phyloP scores from a whole-genome alignment of 2,888 invertebrate species.

The Oxyscelio sp. region DNA sequence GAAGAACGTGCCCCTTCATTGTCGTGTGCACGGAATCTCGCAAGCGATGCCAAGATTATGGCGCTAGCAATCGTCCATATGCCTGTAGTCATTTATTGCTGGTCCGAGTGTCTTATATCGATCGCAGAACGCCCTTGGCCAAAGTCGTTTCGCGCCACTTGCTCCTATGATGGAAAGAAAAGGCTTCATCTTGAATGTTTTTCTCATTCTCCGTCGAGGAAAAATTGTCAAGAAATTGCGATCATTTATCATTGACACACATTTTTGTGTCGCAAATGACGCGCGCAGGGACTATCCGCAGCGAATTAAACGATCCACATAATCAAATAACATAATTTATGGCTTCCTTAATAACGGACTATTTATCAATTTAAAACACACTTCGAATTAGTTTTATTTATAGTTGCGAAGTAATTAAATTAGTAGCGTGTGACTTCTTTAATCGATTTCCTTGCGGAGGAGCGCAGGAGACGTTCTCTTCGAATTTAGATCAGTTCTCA shows the following conservation, averaged over 20 bases:
- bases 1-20: slow-evolving; percentile 53
- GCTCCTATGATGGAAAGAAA: slow-evolving; percentile 66
- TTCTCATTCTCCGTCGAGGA: slow-evolving; percentile 43
- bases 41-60: slow-evolving; percentile 72
- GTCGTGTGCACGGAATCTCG: slow-evolving; percentile 57
- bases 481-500: slow-evolving; percentile 82
- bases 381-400: slow-evolving; percentile 33
- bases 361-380: slow-evolving; percentile 13
- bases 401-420: slow-evolving; percentile 35
- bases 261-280: slow-evolving; percentile 26
- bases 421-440: slow-evolving; percentile 22
- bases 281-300: neutral
- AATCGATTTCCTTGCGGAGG: neutral
- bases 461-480: slow-evolving; percentile 21
- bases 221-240: slow-evolving; percentile 63
- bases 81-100: slow-evolving; percentile 75
- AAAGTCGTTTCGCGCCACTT: slow-evolving; percentile 69
- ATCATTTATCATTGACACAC: slow-evolving; percentile 65
- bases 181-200: slow-evolving; percentile 53
- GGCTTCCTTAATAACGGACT: slow-evolving; percentile 1
- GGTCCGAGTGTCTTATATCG: slow-evolving; percentile 76
- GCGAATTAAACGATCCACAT: neutral
- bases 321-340: slow-evolving; percentile 40
- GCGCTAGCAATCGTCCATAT: slow-evolving; percentile 74
- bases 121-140: slow-evolving; percentile 69